Evolutionary conservation across 1,140 invertebrate genomes (phyloP), one percentile per base, ranked within the genome.

Genomic region (Pararge aegeria): DNA sequence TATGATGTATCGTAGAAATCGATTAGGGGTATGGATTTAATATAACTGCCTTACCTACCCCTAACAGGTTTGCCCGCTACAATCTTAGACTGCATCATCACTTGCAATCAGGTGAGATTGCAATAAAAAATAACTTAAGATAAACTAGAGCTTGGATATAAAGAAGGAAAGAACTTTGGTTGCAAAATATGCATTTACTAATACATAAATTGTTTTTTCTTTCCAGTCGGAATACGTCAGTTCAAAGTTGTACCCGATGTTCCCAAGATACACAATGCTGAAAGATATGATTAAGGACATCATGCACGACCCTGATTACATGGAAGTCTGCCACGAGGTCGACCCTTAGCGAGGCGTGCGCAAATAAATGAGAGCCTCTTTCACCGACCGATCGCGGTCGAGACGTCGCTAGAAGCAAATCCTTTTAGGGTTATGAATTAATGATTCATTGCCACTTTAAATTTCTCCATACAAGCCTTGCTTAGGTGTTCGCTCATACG

Each of bases 271-370:
- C 91, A 95, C 95, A 44, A 96, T 98, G 92, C 92, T 98, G 49
- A 98, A 98, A 88, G 96, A 97, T 78, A 97, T 98, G 96, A 97
- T 98, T 79, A 97, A 97, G 90, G 95, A 96, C 77, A 96, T 97
- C 68, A 96, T 97, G 93, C 94, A 97, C 70, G 95, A 97, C 90
- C 96, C 96, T 5, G 95, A 97, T 87, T 98, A 97, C 90, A 97
- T 98, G 95, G 97, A 98, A 91, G 96, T 98, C 44, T 97, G 96
- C 88, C 97, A 98, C 83, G 97, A 98, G 87, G 93, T 95, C 61
- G 94, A 94, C 75, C 92, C 91, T 78, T 93, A 93, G 92, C 87
- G 83, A 57, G 87, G 87, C 73, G 87, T 89, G 73, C 87, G 87
- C 87, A 87, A 89, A 78, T 89, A 89, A 67, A 80, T 77, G 86